phyloP scores from a whole-genome alignment of 2,888 invertebrate genomes.

The Lumbricus terrestris region DNA sequence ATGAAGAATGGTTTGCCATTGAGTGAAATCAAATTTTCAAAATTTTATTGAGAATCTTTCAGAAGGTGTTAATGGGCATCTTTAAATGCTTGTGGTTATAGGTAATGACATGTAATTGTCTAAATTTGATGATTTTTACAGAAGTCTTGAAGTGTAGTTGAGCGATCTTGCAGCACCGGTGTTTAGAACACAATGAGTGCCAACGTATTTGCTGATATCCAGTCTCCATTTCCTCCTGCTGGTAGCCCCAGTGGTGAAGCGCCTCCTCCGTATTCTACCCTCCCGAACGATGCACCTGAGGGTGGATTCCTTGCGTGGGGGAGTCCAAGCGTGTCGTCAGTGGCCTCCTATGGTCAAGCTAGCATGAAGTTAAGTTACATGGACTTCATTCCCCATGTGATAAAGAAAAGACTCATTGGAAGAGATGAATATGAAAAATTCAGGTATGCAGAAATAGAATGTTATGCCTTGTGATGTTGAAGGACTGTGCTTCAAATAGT shows the following conservation, averaged over 20 bases:
- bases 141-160: neutral
- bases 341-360: constrained; percentile 21
- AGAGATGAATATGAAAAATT: constrained; percentile 39
- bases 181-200: constrained; percentile 18
- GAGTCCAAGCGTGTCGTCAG: constrained; percentile 17
- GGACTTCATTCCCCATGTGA: constrained; percentile 39
- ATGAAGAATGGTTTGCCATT: too few species aligned
- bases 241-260: constrained; percentile 33
- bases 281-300: constrained; percentile 29
- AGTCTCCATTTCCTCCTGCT: constrained; percentile 21
- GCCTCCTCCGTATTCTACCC: constrained; percentile 40
- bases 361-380: constrained; percentile 37
- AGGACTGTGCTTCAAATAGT: too few species aligned
- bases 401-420: constrained; percentile 35
- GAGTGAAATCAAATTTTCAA: too few species aligned
- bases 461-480: neutral
- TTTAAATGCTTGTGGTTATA: too few species aligned
- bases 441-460: constrained; percentile 28
- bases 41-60: too few species aligned
- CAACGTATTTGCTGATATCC: constrained; percentile 9
- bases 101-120: neutral
- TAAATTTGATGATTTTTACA: neutral
- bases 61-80: too few species aligned
- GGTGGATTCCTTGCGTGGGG: neutral
- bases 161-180: neutral